Evolutionary conservation across 2,888 invertebrate species (phyloP).

Genomic region (Heteromyza rotundicornis): DNA sequence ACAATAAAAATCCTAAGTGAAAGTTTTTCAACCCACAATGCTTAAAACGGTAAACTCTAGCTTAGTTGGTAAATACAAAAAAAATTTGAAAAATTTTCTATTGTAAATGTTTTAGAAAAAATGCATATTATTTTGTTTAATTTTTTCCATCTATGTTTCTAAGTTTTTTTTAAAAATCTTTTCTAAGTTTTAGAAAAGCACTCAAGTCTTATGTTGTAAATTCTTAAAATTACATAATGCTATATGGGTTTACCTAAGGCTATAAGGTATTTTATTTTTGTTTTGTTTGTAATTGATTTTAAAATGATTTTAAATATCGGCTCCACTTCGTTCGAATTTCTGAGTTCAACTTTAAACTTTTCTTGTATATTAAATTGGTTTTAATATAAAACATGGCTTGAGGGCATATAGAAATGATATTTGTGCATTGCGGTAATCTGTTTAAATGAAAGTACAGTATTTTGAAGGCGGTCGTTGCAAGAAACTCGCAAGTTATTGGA

Average conservation of each 20-base stretch:
- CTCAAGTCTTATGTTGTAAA: slow-evolving; percentile 18
- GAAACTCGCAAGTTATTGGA: too few relatives aligned
- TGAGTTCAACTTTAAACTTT: too few relatives aligned
- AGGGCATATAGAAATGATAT: too few relatives aligned
- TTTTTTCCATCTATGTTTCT: too few relatives aligned
- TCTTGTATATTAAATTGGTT: slow-evolving; percentile 38
- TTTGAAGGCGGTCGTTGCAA: too few relatives aligned
- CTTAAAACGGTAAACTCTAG: neutral
- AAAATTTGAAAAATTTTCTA: slow-evolving; percentile 8
- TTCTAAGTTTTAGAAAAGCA: slow-evolving; percentile 12
- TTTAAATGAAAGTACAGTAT: too few relatives aligned
- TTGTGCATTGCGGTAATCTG: too few relatives aligned
- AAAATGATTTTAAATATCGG: too few relatives aligned
- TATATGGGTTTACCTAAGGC: neutral
- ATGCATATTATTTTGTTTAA: neutral
- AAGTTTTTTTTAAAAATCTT: neutral
- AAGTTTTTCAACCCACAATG: neutral
- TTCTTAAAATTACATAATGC: neutral
- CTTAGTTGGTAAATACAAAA: neutral
- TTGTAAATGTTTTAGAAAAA: neutral
- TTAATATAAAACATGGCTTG: slow-evolving; percentile 46
- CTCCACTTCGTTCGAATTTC: too few relatives aligned
- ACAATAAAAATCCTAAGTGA: neutral
- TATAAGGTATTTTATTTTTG: neutral
- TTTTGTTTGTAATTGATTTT: too few relatives aligned